phyloP scores from a whole-genome alignment of 2,797 vertebrate genomes.

The Tangara arthus region DNA sequence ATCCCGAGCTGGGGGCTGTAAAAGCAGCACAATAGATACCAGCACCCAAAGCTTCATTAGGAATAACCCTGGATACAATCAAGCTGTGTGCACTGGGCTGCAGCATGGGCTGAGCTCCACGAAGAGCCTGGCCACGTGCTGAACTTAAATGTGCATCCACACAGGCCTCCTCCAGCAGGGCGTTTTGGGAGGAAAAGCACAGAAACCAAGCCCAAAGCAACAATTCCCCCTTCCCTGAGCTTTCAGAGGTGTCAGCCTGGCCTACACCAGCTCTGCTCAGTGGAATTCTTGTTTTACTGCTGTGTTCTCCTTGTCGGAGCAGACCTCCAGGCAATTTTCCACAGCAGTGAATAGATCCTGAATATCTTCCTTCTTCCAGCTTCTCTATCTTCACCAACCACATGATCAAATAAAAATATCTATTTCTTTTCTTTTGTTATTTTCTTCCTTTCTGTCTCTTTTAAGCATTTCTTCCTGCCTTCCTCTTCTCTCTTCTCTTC shows the following conservation, averaged over 20 bases:
- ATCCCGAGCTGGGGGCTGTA: background rate
- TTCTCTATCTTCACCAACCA: background rate
- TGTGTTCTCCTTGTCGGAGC: background rate
- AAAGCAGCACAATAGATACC: background rate
- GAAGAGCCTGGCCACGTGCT: background rate
- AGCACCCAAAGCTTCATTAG: background rate
- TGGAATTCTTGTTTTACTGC: background rate
- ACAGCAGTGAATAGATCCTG: background rate
- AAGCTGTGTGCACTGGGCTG: background rate
- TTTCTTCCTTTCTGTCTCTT: background rate
- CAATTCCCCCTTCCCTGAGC: background rate
- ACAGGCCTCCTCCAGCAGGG: background rate
- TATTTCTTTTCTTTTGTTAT: background rate
- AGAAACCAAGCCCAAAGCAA: rapidly evolving
- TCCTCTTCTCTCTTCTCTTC: background rate
- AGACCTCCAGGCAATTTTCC: background rate
- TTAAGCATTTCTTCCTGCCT: background rate
- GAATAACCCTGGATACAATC: background rate
- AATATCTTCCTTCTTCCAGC: background rate
- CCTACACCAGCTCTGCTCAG: background rate
- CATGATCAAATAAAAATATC: background rate
- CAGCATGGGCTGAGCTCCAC: background rate
- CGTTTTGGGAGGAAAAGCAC: background rate
- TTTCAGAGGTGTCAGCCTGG: background rate
- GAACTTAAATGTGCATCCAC: background rate